These are phyloP conservation scores for Drosophila prosaltans DNA, from an alignment of 1,140 invertebrate genomes.

Conservation along the genomic window DNA sequence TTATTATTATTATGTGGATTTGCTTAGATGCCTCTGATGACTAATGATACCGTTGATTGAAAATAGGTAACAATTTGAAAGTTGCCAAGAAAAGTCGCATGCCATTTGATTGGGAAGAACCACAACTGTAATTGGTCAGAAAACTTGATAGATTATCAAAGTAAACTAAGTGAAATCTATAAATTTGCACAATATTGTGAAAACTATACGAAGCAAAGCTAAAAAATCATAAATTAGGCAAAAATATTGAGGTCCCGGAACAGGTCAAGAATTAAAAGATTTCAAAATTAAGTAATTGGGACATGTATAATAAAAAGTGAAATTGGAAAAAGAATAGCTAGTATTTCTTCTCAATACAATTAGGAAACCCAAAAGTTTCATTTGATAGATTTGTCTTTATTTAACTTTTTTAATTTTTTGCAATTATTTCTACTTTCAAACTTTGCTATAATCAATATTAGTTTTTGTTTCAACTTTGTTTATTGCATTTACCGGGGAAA, in stretches of 20 bases:
- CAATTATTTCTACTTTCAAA: no score
- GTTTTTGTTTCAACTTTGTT: no score
- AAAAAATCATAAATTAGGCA: not conserved
- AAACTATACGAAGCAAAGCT: not conserved
- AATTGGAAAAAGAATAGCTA: no score
- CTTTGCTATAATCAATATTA: no score
- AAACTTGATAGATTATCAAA: conserved; percentile 25
- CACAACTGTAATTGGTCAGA: conserved; percentile 1
- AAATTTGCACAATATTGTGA: conserved; percentile 1
- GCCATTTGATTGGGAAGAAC: conserved; percentile 25
- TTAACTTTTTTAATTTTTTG: no score
- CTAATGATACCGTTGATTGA: conserved; percentile 59
- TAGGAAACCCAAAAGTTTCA: no score
- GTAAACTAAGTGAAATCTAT: conserved; percentile 31
- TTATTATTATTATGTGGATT: conserved; percentile 4
- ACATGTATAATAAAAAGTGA: no score
- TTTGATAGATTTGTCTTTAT: no score
- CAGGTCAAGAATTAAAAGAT: no score
- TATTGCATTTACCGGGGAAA: no score
- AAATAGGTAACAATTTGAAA: conserved; percentile 40
- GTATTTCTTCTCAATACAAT: no score
- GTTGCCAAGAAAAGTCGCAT: conserved; percentile 30
- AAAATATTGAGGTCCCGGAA: not conserved
- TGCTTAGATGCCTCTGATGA: conserved; percentile 31
- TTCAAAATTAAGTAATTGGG: not conserved